These are phyloP conservation scores for Petrolisthes cinctipes DNA, from an alignment of 2,888 invertebrate genomes.

Conservation along the genomic window DNA sequence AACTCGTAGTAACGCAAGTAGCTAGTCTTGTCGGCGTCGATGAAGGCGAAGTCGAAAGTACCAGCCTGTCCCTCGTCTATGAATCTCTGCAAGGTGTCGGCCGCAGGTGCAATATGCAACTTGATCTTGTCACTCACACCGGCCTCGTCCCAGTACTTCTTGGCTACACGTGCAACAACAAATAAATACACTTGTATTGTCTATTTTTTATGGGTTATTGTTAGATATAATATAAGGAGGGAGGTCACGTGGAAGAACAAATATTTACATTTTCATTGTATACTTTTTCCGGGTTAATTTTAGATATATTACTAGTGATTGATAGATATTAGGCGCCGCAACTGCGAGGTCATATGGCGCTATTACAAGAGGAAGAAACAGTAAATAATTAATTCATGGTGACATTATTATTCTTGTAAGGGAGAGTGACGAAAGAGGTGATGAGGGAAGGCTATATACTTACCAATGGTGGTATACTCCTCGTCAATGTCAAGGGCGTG, in stretches of 20 bases:
- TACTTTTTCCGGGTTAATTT: too few relatives aligned
- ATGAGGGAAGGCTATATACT: background rate
- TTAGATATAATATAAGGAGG: too few relatives aligned
- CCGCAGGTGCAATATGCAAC: constrained; percentile 67
- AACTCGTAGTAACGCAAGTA: constrained; percentile 70
- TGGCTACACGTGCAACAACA: constrained; percentile 40
- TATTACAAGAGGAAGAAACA: too few relatives aligned
- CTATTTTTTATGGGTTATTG: too few relatives aligned
- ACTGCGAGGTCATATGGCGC: too few relatives aligned
- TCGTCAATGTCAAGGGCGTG: constrained; percentile 68
- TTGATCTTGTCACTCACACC: constrained; percentile 68
- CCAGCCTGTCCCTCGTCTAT: constrained; percentile 67
- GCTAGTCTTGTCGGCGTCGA: constrained; percentile 69
- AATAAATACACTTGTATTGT: too few relatives aligned
- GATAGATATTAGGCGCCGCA: too few relatives aligned
- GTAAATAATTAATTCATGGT: too few relatives aligned
- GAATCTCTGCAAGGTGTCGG: constrained; percentile 66
- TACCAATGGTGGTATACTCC: constrained; percentile 41
- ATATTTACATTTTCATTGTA: too few relatives aligned
- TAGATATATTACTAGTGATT: too few relatives aligned
- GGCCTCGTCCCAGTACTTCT: constrained; percentile 67
- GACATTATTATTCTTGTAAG: too few relatives aligned
- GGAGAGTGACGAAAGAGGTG: background rate
- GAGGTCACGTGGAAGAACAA: too few relatives aligned
- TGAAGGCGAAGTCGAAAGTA: constrained; percentile 69